phyloP scores from a whole-genome alignment of 2,797 vertebrate species.

The Pangasius sanitwongsei region DNA sequence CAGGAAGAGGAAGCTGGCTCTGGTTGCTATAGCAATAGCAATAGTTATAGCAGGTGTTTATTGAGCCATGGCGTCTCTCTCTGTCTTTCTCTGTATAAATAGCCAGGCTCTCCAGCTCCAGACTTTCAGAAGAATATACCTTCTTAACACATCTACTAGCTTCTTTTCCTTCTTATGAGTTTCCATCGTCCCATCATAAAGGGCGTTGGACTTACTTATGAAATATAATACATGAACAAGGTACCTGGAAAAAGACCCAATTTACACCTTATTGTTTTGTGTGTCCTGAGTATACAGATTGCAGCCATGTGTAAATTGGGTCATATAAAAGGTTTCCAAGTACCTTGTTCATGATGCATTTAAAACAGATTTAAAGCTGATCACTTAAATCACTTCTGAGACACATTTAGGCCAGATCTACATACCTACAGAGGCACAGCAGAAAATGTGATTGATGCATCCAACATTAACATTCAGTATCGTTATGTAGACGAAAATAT shows the following conservation, averaged over 20 bases:
- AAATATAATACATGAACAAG: not conserved
- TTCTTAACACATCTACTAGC: no score
- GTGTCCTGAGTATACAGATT: not conserved
- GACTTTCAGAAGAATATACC: not conserved
- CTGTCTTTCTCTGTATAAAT: not conserved
- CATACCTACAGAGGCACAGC: not conserved
- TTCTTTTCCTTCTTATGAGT: not conserved
- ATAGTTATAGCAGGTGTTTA: conserved; percentile 55
- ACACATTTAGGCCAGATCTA: not conserved
- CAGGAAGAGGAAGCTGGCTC: conserved; percentile 60
- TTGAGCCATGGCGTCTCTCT: conserved; percentile 23
- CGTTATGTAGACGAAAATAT: not conserved
- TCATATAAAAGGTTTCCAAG: not conserved
- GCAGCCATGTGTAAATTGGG: not conserved
- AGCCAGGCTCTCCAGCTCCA: not conserved
- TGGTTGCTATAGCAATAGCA: conserved; percentile 58
- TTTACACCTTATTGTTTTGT: not conserved
- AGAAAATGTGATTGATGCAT: not conserved
- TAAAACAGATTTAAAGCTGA: conserved; percentile 1
- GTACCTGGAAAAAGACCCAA: not conserved
- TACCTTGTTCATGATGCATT: not conserved
- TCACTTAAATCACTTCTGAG: not conserved
- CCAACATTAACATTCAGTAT: not conserved
- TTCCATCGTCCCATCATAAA: not conserved
- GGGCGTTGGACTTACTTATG: not conserved